Base-by-base conservation (phyloP, 2,888 invertebrate species). In the Eupithecia subfuscata region DNA sequence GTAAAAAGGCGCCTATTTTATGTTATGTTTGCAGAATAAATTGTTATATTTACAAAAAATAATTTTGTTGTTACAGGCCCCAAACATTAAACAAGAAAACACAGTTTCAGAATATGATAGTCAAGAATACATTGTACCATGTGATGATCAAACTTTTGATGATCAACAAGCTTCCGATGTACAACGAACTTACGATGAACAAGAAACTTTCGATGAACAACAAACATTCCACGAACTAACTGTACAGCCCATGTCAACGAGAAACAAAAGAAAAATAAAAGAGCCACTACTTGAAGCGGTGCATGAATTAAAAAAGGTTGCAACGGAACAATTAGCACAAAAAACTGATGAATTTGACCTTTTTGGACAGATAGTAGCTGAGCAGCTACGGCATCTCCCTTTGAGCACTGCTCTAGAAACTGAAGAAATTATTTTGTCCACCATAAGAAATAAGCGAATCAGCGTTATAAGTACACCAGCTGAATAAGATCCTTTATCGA, bases 301-400 rank as follows among this genome's bases (percentile, higher is more conserved):
- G 22, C 56, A 56, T 22, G 56, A 56, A 22, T 56, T 56, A 56
- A 56, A 56, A 22, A 56, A 56, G 22, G 56, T 56, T 11, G 56
- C 70, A 60, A 37, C 6, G 16, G 16, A 34, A n/a, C 34, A 37
- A 22, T 18, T 48, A 37, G 16, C 48, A 65, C 34, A 48, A 37
- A 71, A 34, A 43, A 48, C 45, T 18, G 71, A 72, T 67, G 71
- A 72, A 45, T 72, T 72, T 72, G 37, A 72, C 18, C 48, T 72
- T n/a, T 72, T 72, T 48, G 71, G 71, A n/a, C 65, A 67, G 34
- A 72, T 48, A 37, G 40, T 72, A 65, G 71, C 65, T 7, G 22
- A 72, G 45, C 71, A 72, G 52, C 30, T 72, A 52, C 65, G 71
- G 34, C 65, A 72, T 3, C 65, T 72, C 11, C 71, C 71, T 16